Percentiles rank a stretch among this genome's conserved stretches.
Conservation (phyloP, 2,797 vertebrate genomes). For the Natrix natrix region DNA sequence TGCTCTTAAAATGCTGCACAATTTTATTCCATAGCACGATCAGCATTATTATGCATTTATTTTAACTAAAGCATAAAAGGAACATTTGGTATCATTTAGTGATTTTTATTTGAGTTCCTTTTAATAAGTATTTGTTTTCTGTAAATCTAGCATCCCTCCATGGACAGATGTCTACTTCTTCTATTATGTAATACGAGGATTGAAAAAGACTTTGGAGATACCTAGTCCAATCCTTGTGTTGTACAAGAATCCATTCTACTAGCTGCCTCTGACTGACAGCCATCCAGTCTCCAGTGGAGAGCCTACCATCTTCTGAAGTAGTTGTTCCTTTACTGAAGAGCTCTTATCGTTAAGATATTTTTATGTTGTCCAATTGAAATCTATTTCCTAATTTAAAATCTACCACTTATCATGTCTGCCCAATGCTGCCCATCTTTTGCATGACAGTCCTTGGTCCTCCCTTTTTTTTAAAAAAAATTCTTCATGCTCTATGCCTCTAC, state of each 20-base stretch:
- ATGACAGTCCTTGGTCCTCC: background rate
- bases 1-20: background rate
- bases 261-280: background rate
- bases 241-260: background rate
- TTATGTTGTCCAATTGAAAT: background rate
- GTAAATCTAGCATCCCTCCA: background rate
- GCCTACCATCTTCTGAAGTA: background rate
- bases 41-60: constrained; percentile 30
- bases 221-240: background rate
- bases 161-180: background rate
- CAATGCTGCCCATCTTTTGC: background rate
- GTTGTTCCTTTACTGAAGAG: background rate
- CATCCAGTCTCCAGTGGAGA: background rate
- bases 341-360: background rate
- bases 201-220: background rate
- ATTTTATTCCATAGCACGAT: background rate
- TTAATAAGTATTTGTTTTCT: background rate
- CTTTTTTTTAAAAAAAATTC: too few species aligned
- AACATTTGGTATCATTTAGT: background rate
- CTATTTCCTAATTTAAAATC: background rate
- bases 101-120: background rate
- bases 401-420: background rate
- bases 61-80: constrained; percentile 25
- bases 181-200: background rate
- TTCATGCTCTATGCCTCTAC: background rate